A percentile compares a stretch with the other conserved stretches of the same genome.
phyloP scores from a whole-genome alignment of 2,888 invertebrate genomes.

The Pollenia labialis region DNA sequence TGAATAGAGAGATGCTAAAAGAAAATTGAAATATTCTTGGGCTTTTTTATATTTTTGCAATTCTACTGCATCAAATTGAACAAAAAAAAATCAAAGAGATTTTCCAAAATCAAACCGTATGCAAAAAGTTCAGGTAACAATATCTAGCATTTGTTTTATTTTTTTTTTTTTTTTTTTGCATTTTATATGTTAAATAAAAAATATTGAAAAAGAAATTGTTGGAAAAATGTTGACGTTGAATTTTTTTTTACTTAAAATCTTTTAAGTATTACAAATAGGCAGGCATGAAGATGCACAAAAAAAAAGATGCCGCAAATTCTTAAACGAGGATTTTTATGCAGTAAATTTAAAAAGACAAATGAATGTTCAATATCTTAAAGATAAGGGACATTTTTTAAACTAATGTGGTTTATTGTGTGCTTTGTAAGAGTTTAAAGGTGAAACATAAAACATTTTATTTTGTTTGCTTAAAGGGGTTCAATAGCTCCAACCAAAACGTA shows the following conservation, averaged over 20 bases:
- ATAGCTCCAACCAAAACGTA: no score
- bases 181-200: not conserved
- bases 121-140: conserved; percentile 47
- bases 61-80: conserved; percentile 50
- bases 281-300: conserved; percentile 27
- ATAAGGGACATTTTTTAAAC: not conserved
- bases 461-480: no score
- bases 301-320: conserved; percentile 6
- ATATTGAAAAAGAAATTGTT: not conserved
- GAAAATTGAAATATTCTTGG: conserved; percentile 55
- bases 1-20: conserved; percentile 50
- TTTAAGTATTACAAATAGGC: conserved; percentile 23
- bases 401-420: not conserved
- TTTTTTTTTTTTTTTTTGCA: not conserved
- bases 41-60: conserved; percentile 1
- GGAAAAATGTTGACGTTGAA: conserved; percentile 28
- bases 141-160: not conserved
- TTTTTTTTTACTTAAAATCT: not conserved
- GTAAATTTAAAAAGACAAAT: conserved; percentile 8
- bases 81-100: not conserved
- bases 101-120: conserved; percentile 20
- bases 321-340: not conserved
- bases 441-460: no score
- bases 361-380: not conserved
- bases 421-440: not conserved